Evolutionary conservation across 2,113 vertebrate species (phyloP).

Genomic region (Sterna hirundo): DNA sequence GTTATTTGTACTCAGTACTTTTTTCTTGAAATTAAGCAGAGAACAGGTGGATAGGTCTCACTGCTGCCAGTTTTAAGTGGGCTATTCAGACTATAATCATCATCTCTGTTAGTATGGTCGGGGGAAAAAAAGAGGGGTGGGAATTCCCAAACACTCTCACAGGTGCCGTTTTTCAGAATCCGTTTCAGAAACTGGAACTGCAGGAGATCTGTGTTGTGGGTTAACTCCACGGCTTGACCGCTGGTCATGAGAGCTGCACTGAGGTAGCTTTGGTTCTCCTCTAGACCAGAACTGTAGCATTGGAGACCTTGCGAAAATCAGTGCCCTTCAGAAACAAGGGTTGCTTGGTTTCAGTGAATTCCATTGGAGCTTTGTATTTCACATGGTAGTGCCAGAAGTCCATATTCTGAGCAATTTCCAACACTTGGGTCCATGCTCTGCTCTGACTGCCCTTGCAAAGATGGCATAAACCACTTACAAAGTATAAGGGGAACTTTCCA

Average conservation of each 20-base stretch:
- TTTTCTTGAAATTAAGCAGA: background rate
- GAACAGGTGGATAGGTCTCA: background rate
- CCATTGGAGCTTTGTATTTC: background rate
- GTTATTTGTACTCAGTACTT: background rate
- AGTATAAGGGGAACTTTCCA: background rate
- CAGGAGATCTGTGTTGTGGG: background rate
- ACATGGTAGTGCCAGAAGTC: background rate
- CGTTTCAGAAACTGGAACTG: background rate
- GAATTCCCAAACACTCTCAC: background rate
- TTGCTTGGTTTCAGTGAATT: background rate
- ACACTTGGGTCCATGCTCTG: background rate
- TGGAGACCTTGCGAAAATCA: background rate
- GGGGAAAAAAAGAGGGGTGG: background rate
- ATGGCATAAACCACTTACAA: background rate
- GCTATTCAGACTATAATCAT: background rate
- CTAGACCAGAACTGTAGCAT: background rate
- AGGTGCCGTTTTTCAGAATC: background rate
- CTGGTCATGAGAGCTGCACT: background rate
- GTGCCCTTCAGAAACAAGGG: background rate
- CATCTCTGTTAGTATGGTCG: background rate
- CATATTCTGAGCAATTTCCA: background rate
- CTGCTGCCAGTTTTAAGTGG: background rate
- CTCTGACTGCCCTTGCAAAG: background rate
- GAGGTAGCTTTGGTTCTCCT: background rate
- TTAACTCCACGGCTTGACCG: background rate